Base-by-base conservation (phyloP, 2,113 vertebrate species). In the Apteryx mantelli region DNA sequence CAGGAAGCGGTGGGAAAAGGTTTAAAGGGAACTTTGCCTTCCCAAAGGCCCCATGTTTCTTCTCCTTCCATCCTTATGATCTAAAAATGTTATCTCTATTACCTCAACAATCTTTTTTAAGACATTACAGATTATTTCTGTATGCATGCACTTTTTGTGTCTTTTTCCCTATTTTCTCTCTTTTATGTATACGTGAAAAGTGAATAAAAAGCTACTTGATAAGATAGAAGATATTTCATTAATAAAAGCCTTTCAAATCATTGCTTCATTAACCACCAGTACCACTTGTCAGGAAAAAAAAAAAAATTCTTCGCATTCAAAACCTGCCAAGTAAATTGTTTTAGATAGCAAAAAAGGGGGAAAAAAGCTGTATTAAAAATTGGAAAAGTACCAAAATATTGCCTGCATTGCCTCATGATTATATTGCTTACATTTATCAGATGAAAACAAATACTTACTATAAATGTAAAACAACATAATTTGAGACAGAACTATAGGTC, bases 1-100 rank as follows among this genome's bases (percentile, higher is more conserved):
- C 63, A 53, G 50, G 58, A 83, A 70, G 34, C 1, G 0, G 79
- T 77, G 64, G 68, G 75, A 85, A 86, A 93, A 94, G 68, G 79
- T 91, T 95, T 96, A 94, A 83, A 90, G 76, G 63, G 71, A 95
- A 86, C 61, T 79, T 93, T 77, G 58, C 64, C 61, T 53, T 95
- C 95, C 94, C 93, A 80, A 48, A 93, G 71, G 87, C 66, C 82
- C 58, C 25, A 65, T 93, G 88, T 83, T 96, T 95, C 92, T 91
- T 93, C 79, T 46, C 68, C 79, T 89, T 53, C 75, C 75, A 18
- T 46, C 63, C 44, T 65, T 74, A 34, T 21, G 40, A 38, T 86
- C 79, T 74, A 48, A 91, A 91, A 95, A 85, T 80, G 81, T 89
- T 84, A 65, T 91, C 89, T 93, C 82, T 93, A 66, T 91, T 95